These are phyloP conservation scores for Zaprionus camerounensis DNA, from an alignment of 1,140 invertebrate species.

Conservation along the genomic window DNA sequence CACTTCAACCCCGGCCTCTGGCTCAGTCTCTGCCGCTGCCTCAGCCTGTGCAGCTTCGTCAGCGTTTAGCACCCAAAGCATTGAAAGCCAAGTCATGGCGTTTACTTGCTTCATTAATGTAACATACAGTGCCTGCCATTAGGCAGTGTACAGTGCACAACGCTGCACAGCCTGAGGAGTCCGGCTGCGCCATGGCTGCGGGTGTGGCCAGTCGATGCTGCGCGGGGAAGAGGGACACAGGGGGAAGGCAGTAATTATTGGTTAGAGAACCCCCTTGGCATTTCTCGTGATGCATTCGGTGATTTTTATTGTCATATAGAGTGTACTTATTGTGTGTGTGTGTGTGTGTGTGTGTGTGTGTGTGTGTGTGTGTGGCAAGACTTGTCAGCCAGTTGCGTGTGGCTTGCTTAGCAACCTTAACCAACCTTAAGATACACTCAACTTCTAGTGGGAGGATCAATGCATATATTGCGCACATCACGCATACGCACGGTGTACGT, in stretches of 20 bases:
- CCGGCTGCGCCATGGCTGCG: conserved; percentile 27
- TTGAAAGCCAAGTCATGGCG: conserved; percentile 63
- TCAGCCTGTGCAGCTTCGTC: background rate
- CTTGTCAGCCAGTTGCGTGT: conserved; percentile 27
- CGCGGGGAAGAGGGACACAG: background rate
- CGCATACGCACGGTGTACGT: conserved; percentile 46
- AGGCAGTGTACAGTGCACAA: conserved; percentile 19
- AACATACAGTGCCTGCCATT: conserved; percentile 56
- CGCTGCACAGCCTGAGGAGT: background rate
- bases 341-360: background rate
- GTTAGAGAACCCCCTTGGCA: conserved; percentile 42
- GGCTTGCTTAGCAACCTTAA: conserved; percentile 14
- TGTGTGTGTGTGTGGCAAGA: conserved; percentile 37
- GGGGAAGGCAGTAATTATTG: conserved; percentile 55
- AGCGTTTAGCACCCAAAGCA: conserved; percentile 21
- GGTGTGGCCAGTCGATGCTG: conserved; percentile 45
- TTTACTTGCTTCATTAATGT: conserved; percentile 60
- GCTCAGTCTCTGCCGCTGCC: background rate
- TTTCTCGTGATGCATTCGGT: conserved; percentile 25
- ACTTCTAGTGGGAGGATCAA: conserved; percentile 33
- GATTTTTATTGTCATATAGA: conserved; percentile 32
- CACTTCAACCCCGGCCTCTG: background rate
- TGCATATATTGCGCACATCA: conserved; percentile 27
- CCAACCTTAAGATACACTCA: conserved; percentile 12
- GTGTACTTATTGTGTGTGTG: background rate